Base-by-base conservation (phyloP, 1,140 invertebrate species). In the Tetragnatha versicolor region DNA sequence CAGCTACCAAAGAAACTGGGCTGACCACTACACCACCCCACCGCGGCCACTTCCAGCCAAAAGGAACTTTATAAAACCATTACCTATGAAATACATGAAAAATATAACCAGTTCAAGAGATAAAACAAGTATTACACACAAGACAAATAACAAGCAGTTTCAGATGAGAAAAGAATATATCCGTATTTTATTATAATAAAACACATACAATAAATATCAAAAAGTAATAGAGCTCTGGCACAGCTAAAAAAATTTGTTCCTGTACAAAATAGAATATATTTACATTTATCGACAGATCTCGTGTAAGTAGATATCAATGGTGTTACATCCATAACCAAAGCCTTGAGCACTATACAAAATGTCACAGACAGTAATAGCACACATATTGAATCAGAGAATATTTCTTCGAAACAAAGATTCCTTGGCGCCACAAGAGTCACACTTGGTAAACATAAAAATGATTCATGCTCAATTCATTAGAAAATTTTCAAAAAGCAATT, bases 191-290 rank as follows among this genome's bases (percentile, higher is more conserved):
- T 61, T 72, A 35, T 27, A 45, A 73, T 60, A 42, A 73, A 69
- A 69, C 55, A 60, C 49, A 73, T 55, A 37, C 20, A 55, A 70
- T 49, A 70, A 60, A 60, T 73, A 73, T 60, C 51, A 60, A 73
- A n/a, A 60, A 60, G 39, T 45, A 73, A 73, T 73, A 58, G 7
- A 60, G 45, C 39, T 73, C 69, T 73, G 69, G 69, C 69, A 73
- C 69, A 55, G 27, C 69, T 55, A 73, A 45, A 73, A n/a, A n/a
- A 42, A 70, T 70, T 70, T 70, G 31, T 60, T 73, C 53, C 69
- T 73, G 69, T 73, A 73, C 69, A 73, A 73, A 73, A 60, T 22
- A 53, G 17, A 20, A 72, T 73, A 73, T 73, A 60, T 60, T 45
- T 39, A 73, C 35, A 60, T 31, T 49, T 29, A 70, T 55, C 58